A percentile compares a stretch with the other conserved stretches of the same genome.
These are phyloP conservation scores for Manis javanica DNA, from an alignment of 2,797 vertebrate species.

Conservation along the genomic window DNA sequence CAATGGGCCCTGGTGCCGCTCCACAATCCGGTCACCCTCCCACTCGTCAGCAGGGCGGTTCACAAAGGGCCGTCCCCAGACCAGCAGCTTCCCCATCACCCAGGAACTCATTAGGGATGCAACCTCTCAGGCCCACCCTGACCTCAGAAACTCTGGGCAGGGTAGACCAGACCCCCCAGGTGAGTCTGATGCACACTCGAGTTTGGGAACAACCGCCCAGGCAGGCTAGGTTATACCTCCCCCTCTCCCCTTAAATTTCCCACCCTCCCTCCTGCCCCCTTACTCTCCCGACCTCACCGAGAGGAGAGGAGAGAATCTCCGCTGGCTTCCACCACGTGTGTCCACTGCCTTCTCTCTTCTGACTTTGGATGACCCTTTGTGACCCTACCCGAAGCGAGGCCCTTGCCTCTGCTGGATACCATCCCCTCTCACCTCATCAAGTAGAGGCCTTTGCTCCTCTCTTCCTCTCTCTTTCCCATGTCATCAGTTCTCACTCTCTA, in stretches of 20 bases:
- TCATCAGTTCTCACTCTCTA: background rate
- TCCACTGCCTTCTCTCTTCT: background rate
- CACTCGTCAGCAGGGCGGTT: background rate
- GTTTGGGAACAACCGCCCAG: background rate
- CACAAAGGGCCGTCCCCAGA: background rate
- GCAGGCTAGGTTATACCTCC: background rate
- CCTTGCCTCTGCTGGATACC: background rate
- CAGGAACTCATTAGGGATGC: background rate
- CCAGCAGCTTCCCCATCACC: background rate
- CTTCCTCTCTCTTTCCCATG: background rate
- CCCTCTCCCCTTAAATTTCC: background rate
- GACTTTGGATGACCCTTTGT: background rate
- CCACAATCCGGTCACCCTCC: background rate
- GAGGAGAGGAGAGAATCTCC: background rate
- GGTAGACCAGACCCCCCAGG: background rate
- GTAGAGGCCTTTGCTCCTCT: background rate
- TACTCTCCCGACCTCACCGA: background rate
- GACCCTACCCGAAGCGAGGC: background rate
- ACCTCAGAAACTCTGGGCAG: background rate
- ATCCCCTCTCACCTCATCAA: background rate
- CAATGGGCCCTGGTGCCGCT: background rate
- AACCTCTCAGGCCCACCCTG: background rate
- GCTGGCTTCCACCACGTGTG: background rate
- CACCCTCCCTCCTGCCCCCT: background rate
- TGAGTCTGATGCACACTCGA: background rate